Conservation (phyloP, 1,140 invertebrate genomes). For the Eciton burchellii region DNA sequence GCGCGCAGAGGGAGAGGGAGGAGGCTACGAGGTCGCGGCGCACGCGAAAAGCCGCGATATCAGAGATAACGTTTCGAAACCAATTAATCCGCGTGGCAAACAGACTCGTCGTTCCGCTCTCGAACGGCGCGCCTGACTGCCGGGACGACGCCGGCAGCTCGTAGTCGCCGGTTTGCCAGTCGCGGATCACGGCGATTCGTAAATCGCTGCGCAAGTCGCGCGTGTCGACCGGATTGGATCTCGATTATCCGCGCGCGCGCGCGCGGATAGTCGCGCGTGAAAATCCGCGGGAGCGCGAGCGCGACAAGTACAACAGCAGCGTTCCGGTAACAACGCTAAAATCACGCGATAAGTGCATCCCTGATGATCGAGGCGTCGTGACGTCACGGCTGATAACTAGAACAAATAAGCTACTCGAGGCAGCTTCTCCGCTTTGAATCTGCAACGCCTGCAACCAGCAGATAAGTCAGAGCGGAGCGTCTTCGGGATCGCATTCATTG, state of each 20-base stretch:
- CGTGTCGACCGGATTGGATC: neutral
- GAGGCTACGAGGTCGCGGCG: neutral
- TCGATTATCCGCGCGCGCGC: neutral
- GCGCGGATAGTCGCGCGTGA: neutral
- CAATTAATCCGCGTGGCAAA: constrained; percentile 68
- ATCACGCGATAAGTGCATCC: constrained; percentile 12
- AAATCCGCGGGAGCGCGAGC: neutral
- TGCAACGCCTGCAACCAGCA: neutral
- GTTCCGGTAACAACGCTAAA: neutral
- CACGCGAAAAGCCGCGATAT: constrained; percentile 29
- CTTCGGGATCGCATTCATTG: constrained; percentile 20
- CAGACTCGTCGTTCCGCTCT: constrained; percentile 30
- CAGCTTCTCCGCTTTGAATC: constrained; percentile 7
- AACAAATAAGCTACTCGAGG: constrained; percentile 25
- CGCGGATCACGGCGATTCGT: constrained; percentile 23
- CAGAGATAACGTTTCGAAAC: constrained; percentile 64
- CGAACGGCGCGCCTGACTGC: constrained; percentile 49
- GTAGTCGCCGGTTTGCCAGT: constrained; percentile 2
- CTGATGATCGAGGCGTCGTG: constrained; percentile 7
- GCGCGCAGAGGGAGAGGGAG: constrained; percentile 25
- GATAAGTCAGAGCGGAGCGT: constrained; percentile 25
- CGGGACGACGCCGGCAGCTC: constrained; percentile 19
- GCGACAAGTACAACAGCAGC: neutral
- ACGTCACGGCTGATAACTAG: constrained; percentile 45
- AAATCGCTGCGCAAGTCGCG: constrained; percentile 3